Evolutionary conservation across 1,140 invertebrate genomes (phyloP).

Genomic region (Drosophila auraria): DNA sequence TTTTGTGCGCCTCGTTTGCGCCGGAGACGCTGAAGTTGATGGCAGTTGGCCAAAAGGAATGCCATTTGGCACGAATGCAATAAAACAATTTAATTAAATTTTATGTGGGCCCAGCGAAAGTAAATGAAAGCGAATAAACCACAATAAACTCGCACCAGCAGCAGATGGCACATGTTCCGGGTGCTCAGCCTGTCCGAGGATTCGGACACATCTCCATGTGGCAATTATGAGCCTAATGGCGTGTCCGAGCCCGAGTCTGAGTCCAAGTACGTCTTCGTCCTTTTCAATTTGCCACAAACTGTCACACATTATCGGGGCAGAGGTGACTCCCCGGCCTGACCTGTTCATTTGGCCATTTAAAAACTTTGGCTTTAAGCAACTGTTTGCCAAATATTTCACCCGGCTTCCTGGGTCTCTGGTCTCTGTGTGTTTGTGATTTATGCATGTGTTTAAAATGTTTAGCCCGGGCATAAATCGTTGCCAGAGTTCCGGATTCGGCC

Average conservation of each 20-base stretch:
- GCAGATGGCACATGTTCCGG: constrained; percentile 52
- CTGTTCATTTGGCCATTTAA: constrained; percentile 30
- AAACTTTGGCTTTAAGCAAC: constrained; percentile 57
- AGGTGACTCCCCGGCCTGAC: constrained; percentile 13
- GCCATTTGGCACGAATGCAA: constrained; percentile 61
- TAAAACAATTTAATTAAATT: constrained; percentile 80
- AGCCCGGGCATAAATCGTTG: constrained; percentile 45
- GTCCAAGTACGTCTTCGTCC: background rate
- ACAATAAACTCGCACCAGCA: constrained; percentile 58
- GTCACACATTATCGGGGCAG: constrained; percentile 57
- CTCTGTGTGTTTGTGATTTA: constrained; percentile 59
- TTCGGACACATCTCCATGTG: constrained; percentile 39
- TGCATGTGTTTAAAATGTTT: constrained; percentile 59
- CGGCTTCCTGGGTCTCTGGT: constrained; percentile 1
- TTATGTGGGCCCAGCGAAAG: constrained; percentile 64
- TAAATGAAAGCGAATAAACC: constrained; percentile 76
- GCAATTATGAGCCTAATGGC: constrained; percentile 72
- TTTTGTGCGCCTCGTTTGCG: constrained; percentile 15
- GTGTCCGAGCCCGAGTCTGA: constrained; percentile 15
- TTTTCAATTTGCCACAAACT: constrained; percentile 66
- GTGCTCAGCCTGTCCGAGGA: constrained; percentile 6
- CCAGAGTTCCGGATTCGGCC: constrained; percentile 25
- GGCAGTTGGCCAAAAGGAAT: constrained; percentile 47
- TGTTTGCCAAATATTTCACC: constrained; percentile 47
- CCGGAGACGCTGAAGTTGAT: constrained; percentile 14